Evolutionary conservation across 2,113 vertebrate species (phyloP).

Genomic region (Ciconia maguari): DNA sequence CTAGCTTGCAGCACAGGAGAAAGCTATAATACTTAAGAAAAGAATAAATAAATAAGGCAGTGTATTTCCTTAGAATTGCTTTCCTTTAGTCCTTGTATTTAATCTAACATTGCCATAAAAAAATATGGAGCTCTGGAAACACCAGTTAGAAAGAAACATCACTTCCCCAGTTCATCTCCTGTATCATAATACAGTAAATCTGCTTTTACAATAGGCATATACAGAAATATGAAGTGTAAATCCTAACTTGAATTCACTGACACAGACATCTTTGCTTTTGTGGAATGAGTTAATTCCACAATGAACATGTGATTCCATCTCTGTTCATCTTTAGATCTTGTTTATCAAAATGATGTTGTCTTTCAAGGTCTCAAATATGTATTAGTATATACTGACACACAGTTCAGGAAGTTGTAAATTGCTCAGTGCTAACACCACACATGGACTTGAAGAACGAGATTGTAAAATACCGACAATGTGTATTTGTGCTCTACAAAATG

Average conservation of each 20-base stretch:
- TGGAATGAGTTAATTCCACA: not conserved
- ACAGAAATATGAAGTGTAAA: not conserved
- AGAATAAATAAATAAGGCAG: not conserved
- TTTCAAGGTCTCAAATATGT: not conserved
- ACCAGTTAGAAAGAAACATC: not conserved
- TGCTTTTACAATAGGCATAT: not conserved
- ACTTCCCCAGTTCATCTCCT: not conserved
- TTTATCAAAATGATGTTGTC: not conserved
- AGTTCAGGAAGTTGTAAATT: not conserved
- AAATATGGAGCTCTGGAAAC: not conserved
- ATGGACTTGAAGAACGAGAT: rapidly evolving
- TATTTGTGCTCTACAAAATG: not conserved
- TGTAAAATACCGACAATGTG: not conserved
- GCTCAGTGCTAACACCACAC: not conserved
- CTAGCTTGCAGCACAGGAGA: not conserved
- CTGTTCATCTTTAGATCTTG: not conserved
- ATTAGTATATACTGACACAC: not conserved
- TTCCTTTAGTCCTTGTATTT: not conserved
- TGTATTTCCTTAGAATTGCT: not conserved
- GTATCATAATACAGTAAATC: not conserved
- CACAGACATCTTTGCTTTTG: not conserved
- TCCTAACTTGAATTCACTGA: not conserved
- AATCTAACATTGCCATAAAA: not conserved
- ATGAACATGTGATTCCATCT: not conserved
- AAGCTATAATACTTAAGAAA: not conserved